Percentiles rank a stretch among this genome's conserved stretches.
These are phyloP conservation scores for Cotesia vestalis DNA, from an alignment of 1,140 invertebrate genomes.

Conservation along the genomic window DNA sequence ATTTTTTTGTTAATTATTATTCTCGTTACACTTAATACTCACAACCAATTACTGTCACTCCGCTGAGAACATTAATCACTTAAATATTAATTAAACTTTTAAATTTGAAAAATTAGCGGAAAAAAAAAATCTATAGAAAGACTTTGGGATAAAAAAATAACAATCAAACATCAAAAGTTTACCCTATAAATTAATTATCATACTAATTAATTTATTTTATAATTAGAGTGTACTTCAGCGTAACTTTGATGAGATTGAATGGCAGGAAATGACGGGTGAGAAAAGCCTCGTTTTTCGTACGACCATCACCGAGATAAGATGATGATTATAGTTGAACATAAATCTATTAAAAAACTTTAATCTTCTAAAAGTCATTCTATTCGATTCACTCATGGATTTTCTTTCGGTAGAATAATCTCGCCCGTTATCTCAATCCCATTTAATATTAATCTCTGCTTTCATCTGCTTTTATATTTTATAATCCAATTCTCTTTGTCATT, in stretches of 20 bases:
- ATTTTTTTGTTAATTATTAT: no score
- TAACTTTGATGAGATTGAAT: constrained; percentile 17
- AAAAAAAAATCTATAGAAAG: background rate
- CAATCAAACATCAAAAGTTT: background rate
- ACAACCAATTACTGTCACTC: no score
- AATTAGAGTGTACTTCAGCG: constrained; percentile 13
- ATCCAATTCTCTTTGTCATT: no score
- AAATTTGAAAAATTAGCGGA: background rate
- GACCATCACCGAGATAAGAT: background rate
- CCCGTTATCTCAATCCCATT: constrained; percentile 1
- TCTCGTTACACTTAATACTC: no score
- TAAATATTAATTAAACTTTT: no score
- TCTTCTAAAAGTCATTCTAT: constrained; percentile 52
- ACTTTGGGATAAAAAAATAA: background rate
- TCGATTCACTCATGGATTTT: constrained; percentile 48
- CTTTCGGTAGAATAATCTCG: constrained; percentile 22
- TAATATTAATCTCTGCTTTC: background rate
- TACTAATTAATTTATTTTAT: constrained; percentile 8
- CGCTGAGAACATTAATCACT: no score
- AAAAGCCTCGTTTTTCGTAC: background rate
- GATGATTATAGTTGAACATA: constrained; percentile 30
- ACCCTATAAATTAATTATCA: background rate
- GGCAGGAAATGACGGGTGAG: background rate
- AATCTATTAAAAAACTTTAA: constrained; percentile 52
- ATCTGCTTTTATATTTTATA: background rate